Evolutionary conservation across 35 echinoderm and acorn worm species (phyloP).

Genomic region (Heliocidaris tuberculata): DNA sequence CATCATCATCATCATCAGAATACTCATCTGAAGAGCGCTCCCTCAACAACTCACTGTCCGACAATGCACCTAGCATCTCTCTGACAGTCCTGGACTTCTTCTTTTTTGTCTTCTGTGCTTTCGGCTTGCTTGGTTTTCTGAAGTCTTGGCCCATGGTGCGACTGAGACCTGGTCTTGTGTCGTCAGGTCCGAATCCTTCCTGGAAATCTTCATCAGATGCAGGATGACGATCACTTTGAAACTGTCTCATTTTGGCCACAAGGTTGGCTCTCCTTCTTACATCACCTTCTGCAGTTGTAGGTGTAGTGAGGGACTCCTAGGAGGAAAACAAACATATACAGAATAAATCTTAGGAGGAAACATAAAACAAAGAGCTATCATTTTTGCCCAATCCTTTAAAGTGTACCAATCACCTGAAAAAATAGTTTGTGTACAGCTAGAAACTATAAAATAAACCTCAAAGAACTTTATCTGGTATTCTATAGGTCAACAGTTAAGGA

Average conservation of each 20-base stretch:
- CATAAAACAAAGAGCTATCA: no score
- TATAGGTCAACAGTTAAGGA: no score
- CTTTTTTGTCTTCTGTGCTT: conserved; percentile 56
- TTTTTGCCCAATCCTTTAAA: no score
- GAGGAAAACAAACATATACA: not conserved
- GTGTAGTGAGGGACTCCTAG: not conserved
- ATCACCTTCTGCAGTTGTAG: not conserved
- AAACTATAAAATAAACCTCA: no score
- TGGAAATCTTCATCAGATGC: not conserved
- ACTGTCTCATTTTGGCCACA: not conserved
- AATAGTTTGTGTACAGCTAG: no score
- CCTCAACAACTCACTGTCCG: conserved; percentile 52
- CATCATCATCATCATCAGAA: conserved; percentile 73
- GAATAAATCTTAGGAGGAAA: not conserved
- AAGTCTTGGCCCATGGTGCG: conserved; percentile 30
- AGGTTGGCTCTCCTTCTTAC: not conserved
- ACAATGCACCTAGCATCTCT: conserved; percentile 81
- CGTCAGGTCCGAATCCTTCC: not conserved
- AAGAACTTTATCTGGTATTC: no score
- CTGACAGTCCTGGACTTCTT: conserved; percentile 66
- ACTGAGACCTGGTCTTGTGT: conserved; percentile 24
- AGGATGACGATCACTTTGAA: not conserved
- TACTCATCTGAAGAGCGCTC: conserved; percentile 37
- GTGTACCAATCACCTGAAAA: no score
- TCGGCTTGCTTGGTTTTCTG: conserved; percentile 34